Evolutionary conservation across 2,113 vertebrate genomes (phyloP), one percentile per base, ranked within the genome.

Genomic region (Hydropotes inermis): DNA sequence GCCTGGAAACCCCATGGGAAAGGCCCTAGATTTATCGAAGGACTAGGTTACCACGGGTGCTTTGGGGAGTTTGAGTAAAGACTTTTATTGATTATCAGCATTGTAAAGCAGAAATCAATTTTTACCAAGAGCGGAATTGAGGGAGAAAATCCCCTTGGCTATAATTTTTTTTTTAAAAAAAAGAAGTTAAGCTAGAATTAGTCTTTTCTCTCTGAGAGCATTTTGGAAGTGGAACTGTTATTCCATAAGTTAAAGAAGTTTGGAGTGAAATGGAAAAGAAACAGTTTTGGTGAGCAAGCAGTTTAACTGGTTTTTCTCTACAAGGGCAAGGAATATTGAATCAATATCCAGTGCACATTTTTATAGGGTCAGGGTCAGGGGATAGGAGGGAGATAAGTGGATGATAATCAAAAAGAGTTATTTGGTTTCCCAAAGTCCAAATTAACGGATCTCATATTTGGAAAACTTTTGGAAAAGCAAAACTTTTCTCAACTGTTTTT

Each of bases 51-150:
- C 97, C 57, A 47, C 0, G 1, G 74, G 58, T 47, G 87, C 94
- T 91, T 95, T 52, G 55, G 96, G 84, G 93, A 95, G 36, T 81
- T 96, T 85, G 15, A 92, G 52, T 27, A 96, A 88, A 96, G 92
- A 16, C 30, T 96, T 97, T 97, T 97, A 98, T 94, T 98, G 96
- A 98, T 98, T 96, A 97, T 96, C 96, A 97, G 64, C 97, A 94
- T 36, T 52, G 87, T 89, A 93, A 97, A 97, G 89, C 93, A 96
- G 50, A 97, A 95, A 97, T 96, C 50, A 86, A 60, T 93, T 95
- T 95, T 95, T 92, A 78, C 33, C 95, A 86, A 82, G 39, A 93
- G 28, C 17, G 0, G 3, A 47, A 93, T 64, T 91, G 47, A 88
- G 36, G 27, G 30, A 89, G 85, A 83, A 76, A 93, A 89, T 83